Conservation (phyloP, 2,888 invertebrate genomes). For the Hirtodrosophila cameraria region DNA sequence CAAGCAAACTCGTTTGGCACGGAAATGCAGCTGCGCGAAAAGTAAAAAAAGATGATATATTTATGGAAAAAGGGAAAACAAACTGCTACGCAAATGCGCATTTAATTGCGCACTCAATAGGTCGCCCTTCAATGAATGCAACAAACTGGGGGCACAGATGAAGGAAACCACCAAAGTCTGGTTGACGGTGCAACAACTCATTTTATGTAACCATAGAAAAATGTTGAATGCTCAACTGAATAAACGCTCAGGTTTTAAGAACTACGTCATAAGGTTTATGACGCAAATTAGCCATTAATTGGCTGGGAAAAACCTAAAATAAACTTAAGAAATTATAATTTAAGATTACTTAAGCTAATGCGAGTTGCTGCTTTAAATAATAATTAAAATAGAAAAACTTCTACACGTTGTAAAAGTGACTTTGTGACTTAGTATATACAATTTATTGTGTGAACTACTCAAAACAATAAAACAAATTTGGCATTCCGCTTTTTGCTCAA, state of each 20-base stretch:
- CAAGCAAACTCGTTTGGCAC: conserved; percentile 71
- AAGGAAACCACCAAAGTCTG: conserved; percentile 9
- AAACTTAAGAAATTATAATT: not conserved
- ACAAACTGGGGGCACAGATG: not conserved
- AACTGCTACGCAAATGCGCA: conserved; percentile 65
- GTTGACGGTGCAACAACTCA: conserved; percentile 27
- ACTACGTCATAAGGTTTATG: too few relatives aligned
- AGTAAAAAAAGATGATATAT: conserved; percentile 18
- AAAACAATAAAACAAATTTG: too few relatives aligned
- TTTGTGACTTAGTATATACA: too few relatives aligned
- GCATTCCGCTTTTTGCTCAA: too few relatives aligned
- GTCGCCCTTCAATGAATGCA: conserved; percentile 31
- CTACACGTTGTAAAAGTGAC: too few relatives aligned
- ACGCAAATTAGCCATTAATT: conserved; percentile 8
- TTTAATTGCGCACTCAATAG: conserved; percentile 72
- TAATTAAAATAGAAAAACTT: too few relatives aligned
- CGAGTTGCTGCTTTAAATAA: too few relatives aligned
- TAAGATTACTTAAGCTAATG: too few relatives aligned
- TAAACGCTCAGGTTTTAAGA: conserved; percentile 27
- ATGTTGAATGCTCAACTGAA: conserved; percentile 38
- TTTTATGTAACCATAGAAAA: conserved; percentile 32
- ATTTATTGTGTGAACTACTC: too few relatives aligned
- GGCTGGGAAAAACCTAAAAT: not conserved
- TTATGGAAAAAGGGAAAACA: conserved; percentile 9
- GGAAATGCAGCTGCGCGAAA: conserved; percentile 64